phyloP scores from a whole-genome alignment of 1,140 invertebrate genomes.

The Cherax quadricarinatus region DNA sequence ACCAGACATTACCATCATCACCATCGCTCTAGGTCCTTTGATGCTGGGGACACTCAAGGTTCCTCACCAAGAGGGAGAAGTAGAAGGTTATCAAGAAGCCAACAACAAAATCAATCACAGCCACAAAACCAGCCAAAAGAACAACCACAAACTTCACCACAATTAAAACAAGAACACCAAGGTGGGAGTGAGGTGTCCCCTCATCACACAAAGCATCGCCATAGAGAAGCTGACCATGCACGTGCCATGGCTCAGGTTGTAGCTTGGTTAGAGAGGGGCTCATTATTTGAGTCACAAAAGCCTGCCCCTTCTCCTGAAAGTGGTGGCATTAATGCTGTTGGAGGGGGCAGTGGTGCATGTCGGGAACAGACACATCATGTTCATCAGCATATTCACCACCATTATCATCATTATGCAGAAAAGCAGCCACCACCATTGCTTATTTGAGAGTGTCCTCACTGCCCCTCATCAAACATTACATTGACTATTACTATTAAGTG shows the following conservation, averaged over 20 bases:
- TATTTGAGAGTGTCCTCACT: constrained; percentile 47
- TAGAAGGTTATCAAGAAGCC: constrained; percentile 74
- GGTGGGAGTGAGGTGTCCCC: constrained; percentile 77
- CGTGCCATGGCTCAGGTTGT: constrained; percentile 83
- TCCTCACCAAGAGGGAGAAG: constrained; percentile 74
- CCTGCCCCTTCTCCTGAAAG: constrained; percentile 70
- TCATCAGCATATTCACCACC: constrained; percentile 89
- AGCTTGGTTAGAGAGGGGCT: constrained; percentile 76
- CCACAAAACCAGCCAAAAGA: constrained; percentile 57
- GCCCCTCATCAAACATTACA: constrained; percentile 31
- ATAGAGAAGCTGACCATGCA: constrained; percentile 83
- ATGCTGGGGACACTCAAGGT: constrained; percentile 71
- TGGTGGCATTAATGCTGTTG: constrained; percentile 51
- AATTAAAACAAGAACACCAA: constrained; percentile 59
- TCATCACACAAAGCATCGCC: constrained; percentile 82
- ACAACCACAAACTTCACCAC: constrained; percentile 71
- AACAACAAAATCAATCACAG: constrained; percentile 61
- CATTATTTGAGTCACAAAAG: constrained; percentile 61
- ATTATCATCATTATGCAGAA: constrained; percentile 86
- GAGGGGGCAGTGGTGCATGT: constrained; percentile 75
- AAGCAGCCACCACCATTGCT: constrained; percentile 57
- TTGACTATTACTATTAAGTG: constrained; percentile 35
- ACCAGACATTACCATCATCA: constrained; percentile 57
- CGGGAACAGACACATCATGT: constrained; percentile 83
- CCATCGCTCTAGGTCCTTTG: constrained; percentile 74